Evolutionary conservation across 2,113 vertebrate species (phyloP).

Genomic region (Tenrec ecaudatus): DNA sequence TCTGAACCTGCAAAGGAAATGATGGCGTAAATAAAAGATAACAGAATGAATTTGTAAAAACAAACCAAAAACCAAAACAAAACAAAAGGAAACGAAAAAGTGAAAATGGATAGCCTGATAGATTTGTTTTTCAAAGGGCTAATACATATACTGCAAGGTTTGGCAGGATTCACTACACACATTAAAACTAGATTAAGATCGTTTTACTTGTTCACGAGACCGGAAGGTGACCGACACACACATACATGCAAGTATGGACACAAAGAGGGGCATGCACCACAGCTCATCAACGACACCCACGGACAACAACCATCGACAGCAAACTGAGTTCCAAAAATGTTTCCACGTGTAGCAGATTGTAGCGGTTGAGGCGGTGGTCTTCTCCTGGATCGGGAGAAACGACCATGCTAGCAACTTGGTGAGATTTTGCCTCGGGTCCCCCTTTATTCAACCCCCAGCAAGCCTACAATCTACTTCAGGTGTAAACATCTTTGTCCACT

Average conservation of each 20-base stretch:
- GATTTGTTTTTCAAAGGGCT: constrained; percentile 52
- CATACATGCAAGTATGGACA: constrained; percentile 87
- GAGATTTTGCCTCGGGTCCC: constrained; percentile 57
- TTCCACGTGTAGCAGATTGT: constrained; percentile 91
- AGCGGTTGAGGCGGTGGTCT: constrained; percentile 85
- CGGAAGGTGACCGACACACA: constrained; percentile 82
- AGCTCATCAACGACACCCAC: constrained; percentile 80
- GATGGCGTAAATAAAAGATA: constrained; percentile 89
- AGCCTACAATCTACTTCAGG: constrained; percentile 90
- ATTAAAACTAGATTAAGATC: constrained; percentile 66
- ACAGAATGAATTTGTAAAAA: constrained; percentile 71
- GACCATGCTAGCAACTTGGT: constrained; percentile 76
- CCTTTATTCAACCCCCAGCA: constrained; percentile 83
- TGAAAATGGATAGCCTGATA: constrained; percentile 87
- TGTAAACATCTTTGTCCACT: constrained; percentile 91
- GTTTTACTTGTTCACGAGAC: constrained; percentile 83
- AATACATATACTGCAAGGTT: constrained; percentile 61
- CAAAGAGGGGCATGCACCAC: constrained; percentile 85
- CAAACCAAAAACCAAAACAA: no score
- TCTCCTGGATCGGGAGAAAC: constrained; percentile 66
- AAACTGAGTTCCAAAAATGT: constrained; percentile 88
- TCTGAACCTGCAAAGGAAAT: constrained; percentile 97
- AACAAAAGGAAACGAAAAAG: constrained; percentile 82
- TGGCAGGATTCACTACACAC: constrained; percentile 65
- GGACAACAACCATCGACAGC: constrained; percentile 81